phyloP scores from a whole-genome alignment of 2,797 vertebrate species.

The Danio aesculapii region DNA sequence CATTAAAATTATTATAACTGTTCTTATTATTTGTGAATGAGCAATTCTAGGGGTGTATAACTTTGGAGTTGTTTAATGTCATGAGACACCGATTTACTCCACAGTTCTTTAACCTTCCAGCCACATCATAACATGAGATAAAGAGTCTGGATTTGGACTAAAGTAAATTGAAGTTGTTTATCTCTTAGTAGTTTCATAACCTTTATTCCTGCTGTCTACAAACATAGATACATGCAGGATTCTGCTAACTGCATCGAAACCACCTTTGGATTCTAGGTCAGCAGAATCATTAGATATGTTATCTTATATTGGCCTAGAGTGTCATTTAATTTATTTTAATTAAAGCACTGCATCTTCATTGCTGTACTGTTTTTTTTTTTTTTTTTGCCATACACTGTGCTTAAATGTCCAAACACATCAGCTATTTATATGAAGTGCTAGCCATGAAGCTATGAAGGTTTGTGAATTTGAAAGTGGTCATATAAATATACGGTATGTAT shows the following conservation, averaged over 20 bases:
- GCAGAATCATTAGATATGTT: slow-evolving; percentile 7
- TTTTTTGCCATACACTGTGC: neutral
- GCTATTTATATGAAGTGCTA: neutral
- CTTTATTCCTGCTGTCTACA: slow-evolving; percentile 1
- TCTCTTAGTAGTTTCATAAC: slow-evolving; percentile 9
- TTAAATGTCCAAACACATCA: neutral
- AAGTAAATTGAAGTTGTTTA: slow-evolving; percentile 4
- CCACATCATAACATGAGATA: slow-evolving; percentile 13
- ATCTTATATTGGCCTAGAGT: neutral
- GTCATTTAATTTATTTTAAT: neutral
- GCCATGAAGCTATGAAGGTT: too few species aligned
- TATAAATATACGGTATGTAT: too few species aligned
- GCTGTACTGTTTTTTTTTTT: neutral
- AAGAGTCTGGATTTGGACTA: neutral
- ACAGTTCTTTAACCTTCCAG: slow-evolving; percentile 16
- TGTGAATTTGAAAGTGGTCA: too few species aligned
- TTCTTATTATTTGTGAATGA: too few species aligned
- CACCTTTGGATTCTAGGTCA: slow-evolving; percentile 33
- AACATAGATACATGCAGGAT: slow-evolving; percentile 3
- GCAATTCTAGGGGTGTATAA: neutral
- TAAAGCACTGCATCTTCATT: neutral
- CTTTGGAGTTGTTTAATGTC: neutral
- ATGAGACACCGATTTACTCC: neutral
- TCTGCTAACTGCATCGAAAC: neutral
- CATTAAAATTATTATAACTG: neutral